These are phyloP conservation scores for Rhinolophus sinicus DNA, from an alignment of 2,113 vertebrate genomes.

Conservation along the genomic window DNA sequence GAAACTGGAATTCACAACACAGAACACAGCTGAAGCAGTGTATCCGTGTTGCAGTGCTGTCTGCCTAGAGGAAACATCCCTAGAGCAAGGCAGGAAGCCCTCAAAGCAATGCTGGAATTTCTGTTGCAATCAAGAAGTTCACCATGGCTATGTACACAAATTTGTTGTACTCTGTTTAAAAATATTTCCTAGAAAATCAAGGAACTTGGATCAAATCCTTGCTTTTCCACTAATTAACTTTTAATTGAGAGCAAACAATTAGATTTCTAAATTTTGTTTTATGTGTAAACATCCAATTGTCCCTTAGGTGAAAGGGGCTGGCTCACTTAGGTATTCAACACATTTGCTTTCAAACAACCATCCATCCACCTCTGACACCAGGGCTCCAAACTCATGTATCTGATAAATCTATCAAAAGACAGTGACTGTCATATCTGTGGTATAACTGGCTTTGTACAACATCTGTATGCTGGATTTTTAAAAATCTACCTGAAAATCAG, in stretches of 20 bases:
- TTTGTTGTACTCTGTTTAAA: slow-evolving; percentile 8
- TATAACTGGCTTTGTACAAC: slow-evolving; percentile 20
- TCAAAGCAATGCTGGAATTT: not conserved
- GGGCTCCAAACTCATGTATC: not conserved
- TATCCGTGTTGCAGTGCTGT: not conserved
- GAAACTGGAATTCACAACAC: not conserved
- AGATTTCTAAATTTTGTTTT: slow-evolving; percentile 7
- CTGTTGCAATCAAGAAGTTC: not conserved
- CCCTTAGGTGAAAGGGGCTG: not conserved
- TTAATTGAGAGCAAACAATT: not conserved
- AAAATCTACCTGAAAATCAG: not conserved
- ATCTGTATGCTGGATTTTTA: not conserved
- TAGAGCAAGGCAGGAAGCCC: not conserved
- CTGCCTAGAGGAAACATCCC: not conserved
- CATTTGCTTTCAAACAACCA: not conserved
- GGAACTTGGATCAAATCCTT: not conserved
- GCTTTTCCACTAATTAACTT: not conserved
- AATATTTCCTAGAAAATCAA: not conserved
- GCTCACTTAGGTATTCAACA: not conserved
- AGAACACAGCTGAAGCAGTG: not conserved
- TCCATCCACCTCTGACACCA: not conserved
- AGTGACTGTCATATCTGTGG: not conserved
- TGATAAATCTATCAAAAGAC: not conserved
- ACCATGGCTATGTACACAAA: not conserved
- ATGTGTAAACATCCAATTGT: slow-evolving; percentile 6